phyloP scores from a whole-genome alignment of 1,140 invertebrate species.

The Bombus superbus region DNA sequence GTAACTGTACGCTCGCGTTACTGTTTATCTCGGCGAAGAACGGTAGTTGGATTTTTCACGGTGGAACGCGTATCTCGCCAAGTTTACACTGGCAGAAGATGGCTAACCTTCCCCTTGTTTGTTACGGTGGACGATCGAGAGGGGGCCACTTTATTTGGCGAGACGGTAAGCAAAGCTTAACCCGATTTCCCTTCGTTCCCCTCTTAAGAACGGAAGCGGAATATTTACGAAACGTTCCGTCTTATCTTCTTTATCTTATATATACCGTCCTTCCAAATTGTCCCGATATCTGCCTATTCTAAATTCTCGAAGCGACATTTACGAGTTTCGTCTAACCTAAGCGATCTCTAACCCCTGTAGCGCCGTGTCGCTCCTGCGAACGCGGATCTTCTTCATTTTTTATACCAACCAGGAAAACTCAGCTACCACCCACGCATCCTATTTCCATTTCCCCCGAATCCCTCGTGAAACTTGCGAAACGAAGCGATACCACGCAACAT shows the following conservation, averaged over 20 bases:
- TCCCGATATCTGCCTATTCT: conserved; percentile 25
- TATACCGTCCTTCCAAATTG: conserved; percentile 21
- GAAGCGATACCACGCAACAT: too few species aligned
- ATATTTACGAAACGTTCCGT: conserved; percentile 31
- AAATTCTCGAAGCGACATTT: conserved; percentile 2
- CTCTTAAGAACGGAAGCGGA: conserved; percentile 12
- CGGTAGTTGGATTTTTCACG: neutral
- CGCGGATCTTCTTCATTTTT: neutral
- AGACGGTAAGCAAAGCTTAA: conserved; percentile 16
- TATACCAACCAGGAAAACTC: neutral
- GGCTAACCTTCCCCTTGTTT: neutral
- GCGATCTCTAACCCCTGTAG: neutral
- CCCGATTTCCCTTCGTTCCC: neutral
- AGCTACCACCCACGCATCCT: neutral
- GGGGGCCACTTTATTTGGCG: conserved; percentile 11
- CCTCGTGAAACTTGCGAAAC: too few species aligned
- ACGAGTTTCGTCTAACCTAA: neutral
- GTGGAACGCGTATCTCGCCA: neutral
- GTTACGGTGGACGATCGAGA: conserved; percentile 6
- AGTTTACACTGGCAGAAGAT: neutral
- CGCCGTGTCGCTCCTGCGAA: neutral
- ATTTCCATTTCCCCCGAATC: neutral
- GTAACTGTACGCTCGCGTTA: too few species aligned
- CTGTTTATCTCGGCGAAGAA: too few species aligned
- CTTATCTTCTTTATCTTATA: conserved; percentile 31